phyloP scores from a whole-genome alignment of 2,113 vertebrate genomes.

The Phrynosoma blainvillii region DNA sequence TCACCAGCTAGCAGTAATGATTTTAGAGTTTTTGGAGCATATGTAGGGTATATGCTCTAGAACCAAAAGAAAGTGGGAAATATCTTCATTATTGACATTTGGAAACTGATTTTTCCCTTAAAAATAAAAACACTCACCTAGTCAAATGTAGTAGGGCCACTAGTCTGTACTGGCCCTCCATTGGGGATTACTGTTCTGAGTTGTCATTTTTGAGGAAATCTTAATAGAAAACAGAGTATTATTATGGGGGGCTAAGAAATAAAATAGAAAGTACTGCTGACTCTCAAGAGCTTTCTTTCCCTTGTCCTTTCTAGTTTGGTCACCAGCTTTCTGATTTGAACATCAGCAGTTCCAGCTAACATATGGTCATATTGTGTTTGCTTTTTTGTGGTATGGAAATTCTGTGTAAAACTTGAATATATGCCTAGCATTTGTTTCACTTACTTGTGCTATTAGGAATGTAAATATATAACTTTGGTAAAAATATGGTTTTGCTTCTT shows the following conservation, averaged over 20 bases:
- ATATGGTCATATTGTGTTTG: slow-evolving; percentile 15
- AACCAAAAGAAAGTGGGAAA: neutral
- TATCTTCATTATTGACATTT: neutral
- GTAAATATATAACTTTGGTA: slow-evolving; percentile 69
- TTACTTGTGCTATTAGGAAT: slow-evolving; percentile 65
- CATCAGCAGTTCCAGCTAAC: slow-evolving; percentile 49
- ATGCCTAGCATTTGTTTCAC: slow-evolving; percentile 58
- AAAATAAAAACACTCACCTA: neutral
- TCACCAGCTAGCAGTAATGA: no score
- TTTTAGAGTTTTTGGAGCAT: neutral
- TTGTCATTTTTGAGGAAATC: neutral
- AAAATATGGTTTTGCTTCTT: slow-evolving; percentile 53
- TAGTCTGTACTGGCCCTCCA: neutral
- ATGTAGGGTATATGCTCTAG: neutral
- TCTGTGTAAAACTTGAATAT: slow-evolving; percentile 49
- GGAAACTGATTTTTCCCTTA: neutral
- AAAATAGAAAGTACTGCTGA: slow-evolving; percentile 3
- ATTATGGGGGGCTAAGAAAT: neutral
- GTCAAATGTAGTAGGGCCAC: neutral
- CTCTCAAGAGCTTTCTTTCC: neutral
- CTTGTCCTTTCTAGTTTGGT: slow-evolving; percentile 22
- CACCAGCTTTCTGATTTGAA: neutral
- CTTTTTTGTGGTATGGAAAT: slow-evolving; percentile 58
- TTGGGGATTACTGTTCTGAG: neutral
- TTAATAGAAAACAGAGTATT: neutral